Evolutionary conservation across 2,113 vertebrate genomes (phyloP).

Genomic region (Tonatia bakeri): DNA sequence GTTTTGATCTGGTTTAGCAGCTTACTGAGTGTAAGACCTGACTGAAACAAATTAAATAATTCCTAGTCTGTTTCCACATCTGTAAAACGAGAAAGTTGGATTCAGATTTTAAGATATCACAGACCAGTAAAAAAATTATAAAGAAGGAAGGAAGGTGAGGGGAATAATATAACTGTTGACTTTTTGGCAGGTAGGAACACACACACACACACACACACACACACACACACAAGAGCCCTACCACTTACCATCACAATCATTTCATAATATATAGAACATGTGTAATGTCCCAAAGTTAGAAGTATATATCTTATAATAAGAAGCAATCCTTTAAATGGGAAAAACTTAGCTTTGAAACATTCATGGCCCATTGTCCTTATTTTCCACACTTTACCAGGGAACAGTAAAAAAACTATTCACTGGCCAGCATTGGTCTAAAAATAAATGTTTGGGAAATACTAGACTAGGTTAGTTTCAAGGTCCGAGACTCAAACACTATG

Average conservation of each 20-base stretch:
- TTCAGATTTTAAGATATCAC: slow-evolving; percentile 39
- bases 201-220: no score
- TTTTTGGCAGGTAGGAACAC: not conserved
- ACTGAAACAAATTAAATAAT: not conserved
- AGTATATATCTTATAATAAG: not conserved
- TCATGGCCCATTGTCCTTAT: not conserved
- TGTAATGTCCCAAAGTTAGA: not conserved
- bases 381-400: not conserved
- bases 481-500: not conserved
- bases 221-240: not conserved
- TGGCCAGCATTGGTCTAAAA: not conserved
- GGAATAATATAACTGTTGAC: not conserved
- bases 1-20: not conserved
- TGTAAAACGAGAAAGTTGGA: slow-evolving; percentile 26
- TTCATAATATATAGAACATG: slow-evolving; percentile 17
- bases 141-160: not conserved
- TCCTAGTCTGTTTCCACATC: slow-evolving; percentile 23
- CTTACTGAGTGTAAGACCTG: not conserved
- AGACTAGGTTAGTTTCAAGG: slow-evolving; percentile 10
- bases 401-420: not conserved
- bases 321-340: not conserved
- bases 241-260: slow-evolving; percentile 7
- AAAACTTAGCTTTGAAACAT: slow-evolving; percentile 7
- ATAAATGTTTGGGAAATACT: not conserved
- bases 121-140: not conserved